A percentile compares a stretch with the other conserved stretches of the same genome.
These are phyloP conservation scores for Dipus sagitta DNA, from an alignment of 2,797 vertebrate genomes.

Conservation along the genomic window DNA sequence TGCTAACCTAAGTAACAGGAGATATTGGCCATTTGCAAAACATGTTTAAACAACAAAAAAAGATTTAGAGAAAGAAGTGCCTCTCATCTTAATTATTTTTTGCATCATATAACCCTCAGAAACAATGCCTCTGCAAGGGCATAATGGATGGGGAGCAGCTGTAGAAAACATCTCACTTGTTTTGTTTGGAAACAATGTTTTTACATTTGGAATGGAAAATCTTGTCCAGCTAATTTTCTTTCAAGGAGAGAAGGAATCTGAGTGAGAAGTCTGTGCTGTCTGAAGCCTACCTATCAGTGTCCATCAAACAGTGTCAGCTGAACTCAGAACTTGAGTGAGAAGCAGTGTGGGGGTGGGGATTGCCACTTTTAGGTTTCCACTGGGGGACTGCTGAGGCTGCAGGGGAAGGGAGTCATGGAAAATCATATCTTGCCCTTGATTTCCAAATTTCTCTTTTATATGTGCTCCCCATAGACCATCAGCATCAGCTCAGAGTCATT, in stretches of 20 bases:
- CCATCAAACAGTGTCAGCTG: slow-evolving; percentile 66
- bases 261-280: slow-evolving; percentile 79
- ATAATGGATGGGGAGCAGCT: slow-evolving; percentile 77
- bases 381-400: slow-evolving; percentile 41
- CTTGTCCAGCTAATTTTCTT: slow-evolving; percentile 80
- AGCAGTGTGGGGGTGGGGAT: slow-evolving; percentile 72
- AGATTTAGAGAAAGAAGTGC: slow-evolving; percentile 79
- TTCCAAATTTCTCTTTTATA: background rate
- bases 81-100: slow-evolving; percentile 84
- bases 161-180: slow-evolving; percentile 81
- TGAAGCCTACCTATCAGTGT: slow-evolving; percentile 74
- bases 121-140: slow-evolving; percentile 73
- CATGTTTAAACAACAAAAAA: slow-evolving; percentile 77
- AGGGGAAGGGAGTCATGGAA: no score
- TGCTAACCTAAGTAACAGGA: slow-evolving; percentile 80
- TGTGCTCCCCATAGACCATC: background rate
- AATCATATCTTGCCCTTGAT: background rate
- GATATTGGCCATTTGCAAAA: slow-evolving; percentile 82
- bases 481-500: background rate
- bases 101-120: slow-evolving; percentile 69
- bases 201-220: slow-evolving; percentile 78
- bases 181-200: slow-evolving; percentile 78
- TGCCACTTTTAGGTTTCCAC: slow-evolving; percentile 67
- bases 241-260: slow-evolving; percentile 77
- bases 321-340: slow-evolving; percentile 60